phyloP scores from a whole-genome alignment of 2,113 vertebrate genomes.

The Pelecanoides urinatrix region DNA sequence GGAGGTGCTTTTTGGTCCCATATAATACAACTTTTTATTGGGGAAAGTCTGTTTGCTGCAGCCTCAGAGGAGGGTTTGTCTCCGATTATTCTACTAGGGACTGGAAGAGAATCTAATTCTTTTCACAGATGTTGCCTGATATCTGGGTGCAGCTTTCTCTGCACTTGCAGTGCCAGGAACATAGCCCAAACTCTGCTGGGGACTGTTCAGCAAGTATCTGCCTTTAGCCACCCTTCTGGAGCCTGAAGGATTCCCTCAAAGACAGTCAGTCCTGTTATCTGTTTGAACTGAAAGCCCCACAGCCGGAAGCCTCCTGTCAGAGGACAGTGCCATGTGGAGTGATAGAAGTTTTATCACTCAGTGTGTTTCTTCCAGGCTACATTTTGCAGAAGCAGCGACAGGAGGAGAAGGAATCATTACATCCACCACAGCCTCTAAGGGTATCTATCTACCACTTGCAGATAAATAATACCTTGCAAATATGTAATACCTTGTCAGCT shows the following conservation, averaged over 20 bases:
- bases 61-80: background rate
- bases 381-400: rapidly evolving
- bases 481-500: background rate
- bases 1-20: background rate
- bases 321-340: background rate
- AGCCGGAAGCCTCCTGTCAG: background rate
- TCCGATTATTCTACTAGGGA: background rate
- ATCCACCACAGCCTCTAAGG: background rate
- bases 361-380: background rate
- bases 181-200: background rate
- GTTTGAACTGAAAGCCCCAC: background rate
- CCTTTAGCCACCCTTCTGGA: background rate
- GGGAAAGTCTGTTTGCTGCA: background rate
- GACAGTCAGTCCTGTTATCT: background rate
- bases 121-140: background rate
- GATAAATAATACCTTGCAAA: background rate
- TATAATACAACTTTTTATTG: background rate
- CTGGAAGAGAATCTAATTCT: background rate
- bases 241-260: background rate
- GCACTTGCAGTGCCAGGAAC: background rate
- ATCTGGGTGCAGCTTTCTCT: background rate
- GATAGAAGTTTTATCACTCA: background rate
- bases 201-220: background rate
- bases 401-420: background rate
- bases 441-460: background rate